Base-by-base conservation (phyloP, 2,113 vertebrate genomes). In the Nibea albiflora region DNA sequence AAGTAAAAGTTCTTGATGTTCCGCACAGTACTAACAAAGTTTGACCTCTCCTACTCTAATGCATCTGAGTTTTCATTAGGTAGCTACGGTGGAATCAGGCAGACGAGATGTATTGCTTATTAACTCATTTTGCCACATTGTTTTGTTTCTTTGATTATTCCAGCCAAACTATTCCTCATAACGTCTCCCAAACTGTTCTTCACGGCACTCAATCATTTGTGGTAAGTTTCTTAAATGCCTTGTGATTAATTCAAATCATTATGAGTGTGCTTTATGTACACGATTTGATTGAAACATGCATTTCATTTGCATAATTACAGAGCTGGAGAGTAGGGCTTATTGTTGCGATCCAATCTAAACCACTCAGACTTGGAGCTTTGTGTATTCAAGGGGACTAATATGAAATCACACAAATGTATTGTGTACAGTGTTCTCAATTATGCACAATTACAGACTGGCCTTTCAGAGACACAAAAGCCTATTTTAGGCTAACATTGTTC, bases 301-400 rank as follows among this genome's bases (percentile, higher is more conserved):
- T 85, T 56, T 15, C 83, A 92, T 94, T 94, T 93, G 84, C 91
- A 94, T 94, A 94, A 93, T 92, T 92, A 88, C 83, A 82, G 52
- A 44, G 31, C 57, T 72, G 84, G 84, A 68, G 90, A 92, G 84
- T 87, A 70, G 83, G 69, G 86, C 85, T 90, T 93, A 92, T 90
- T 93, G 91, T 92, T 88, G 71, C 81, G 75, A 92, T 93, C 85
- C 91, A 91, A 90, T 94, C 91, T 88, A 70, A 91, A 90, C 86
- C 92, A 93, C 91, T 94, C 90, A 92, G 86, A 88, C 81, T 89
- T 76, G 64, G 78, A 88, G 90, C 86, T 91, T 90, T 89, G 89
- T 88, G 88, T 85, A 89, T 88, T 92, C 81, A 87, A 90, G 85
- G 74, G 80, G 82, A 69, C 90, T 88, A 93, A 89, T 89, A 88